phyloP scores from a whole-genome alignment of 1,140 invertebrate species.

The Lepidotrigona ventralis region DNA sequence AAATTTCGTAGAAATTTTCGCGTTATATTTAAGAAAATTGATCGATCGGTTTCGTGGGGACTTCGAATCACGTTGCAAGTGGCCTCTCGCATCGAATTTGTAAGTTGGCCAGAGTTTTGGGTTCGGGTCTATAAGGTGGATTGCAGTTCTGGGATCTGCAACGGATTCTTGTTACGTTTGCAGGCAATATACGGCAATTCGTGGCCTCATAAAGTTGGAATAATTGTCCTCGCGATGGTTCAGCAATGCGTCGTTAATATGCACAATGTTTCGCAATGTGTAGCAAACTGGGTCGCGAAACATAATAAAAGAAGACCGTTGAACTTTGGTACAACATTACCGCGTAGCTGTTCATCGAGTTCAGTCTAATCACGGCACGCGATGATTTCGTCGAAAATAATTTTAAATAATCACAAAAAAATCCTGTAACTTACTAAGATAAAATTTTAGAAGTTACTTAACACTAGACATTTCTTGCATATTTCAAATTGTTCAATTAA shows the following conservation, averaged over 20 bases:
- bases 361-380: background rate
- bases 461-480: too few relatives aligned
- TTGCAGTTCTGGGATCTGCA: background rate
- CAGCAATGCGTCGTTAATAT: background rate
- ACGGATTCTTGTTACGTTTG: slow-evolving; percentile 5
- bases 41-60: too few relatives aligned
- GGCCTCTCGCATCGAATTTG: too few relatives aligned
- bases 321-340: background rate
- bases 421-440: too few relatives aligned
- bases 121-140: background rate
- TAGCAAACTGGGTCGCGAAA: background rate
- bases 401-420: too few relatives aligned
- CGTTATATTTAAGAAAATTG: too few relatives aligned
- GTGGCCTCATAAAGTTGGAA: background rate
- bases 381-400: too few relatives aligned
- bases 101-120: background rate
- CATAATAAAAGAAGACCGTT: background rate
- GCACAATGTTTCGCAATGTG: background rate
- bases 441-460: too few relatives aligned
- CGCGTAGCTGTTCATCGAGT: background rate
- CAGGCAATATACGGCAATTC: background rate
- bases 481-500: too few relatives aligned
- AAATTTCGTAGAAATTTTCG: background rate
- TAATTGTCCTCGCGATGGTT: background rate
- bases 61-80: background rate